phyloP scores from a whole-genome alignment of 1,140 invertebrate genomes.

The Tribolium castaneum region DNA sequence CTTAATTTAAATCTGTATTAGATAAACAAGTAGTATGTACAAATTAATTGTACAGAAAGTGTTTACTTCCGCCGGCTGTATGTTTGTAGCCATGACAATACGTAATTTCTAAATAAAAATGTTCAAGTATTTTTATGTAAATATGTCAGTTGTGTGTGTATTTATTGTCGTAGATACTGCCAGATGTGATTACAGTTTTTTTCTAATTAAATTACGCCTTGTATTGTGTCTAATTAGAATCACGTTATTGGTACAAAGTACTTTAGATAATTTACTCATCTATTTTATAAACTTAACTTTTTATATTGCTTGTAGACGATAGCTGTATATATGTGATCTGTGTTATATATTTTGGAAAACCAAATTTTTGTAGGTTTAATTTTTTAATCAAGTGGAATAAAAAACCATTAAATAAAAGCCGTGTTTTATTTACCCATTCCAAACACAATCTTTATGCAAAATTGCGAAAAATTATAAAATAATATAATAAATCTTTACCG shows the following conservation, averaged over 20 bases:
- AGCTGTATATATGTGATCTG: conserved; percentile 11
- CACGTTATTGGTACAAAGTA: conserved; percentile 4
- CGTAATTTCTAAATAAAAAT: neutral
- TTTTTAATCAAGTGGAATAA: neutral
- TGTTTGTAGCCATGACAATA: conserved; percentile 1
- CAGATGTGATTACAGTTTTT: neutral
- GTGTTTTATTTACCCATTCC: neutral
- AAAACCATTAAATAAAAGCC: neutral
- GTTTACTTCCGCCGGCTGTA: neutral
- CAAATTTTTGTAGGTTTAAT: conserved; percentile 13
- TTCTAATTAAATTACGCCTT: neutral
- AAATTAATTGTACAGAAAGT: neutral
- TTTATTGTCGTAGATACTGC: neutral
- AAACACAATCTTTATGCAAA: too few relatives aligned
- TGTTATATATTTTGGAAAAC: conserved; percentile 3
- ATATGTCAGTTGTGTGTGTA: neutral
- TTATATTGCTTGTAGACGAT: neutral
- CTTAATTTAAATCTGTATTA: neutral
- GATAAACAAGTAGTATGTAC: neutral
- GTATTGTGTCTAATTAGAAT: neutral
- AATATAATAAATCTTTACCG: too few relatives aligned
- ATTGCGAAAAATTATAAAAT: too few relatives aligned
- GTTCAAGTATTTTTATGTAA: neutral
- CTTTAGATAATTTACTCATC: neutral
- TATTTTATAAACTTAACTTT: conserved; percentile 8